Evolutionary conservation across 2,113 vertebrate species (phyloP), one percentile per base, ranked within the genome.

Genomic region (Perca schrenkii): DNA sequence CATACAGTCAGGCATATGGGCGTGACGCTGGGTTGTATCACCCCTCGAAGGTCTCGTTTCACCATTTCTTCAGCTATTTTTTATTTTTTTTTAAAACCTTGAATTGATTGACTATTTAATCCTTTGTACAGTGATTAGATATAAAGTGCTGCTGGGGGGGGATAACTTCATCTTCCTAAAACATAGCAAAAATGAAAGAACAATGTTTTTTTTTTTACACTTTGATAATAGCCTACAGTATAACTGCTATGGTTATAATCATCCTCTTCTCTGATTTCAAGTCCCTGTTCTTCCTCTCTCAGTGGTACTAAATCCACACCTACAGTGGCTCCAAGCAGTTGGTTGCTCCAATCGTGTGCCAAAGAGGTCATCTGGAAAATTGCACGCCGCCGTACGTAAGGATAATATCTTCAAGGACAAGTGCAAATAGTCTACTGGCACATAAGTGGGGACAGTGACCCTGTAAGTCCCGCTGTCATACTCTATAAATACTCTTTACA

Each of bases 391-490:
- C 97, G 94, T 96, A 94, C 90, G 89, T 94, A 95, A 95, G 95
- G 95, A 96, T 95, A 95, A 93, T 95, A 97, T 96, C 96, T 96
- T 93, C 95, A 96, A 96, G 97, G 97, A 97, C 96, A 96, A 98
- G 98, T 99, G 98, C 98, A 99, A 99, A 99, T 96, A 96, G 96
- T 97, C 96, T 96, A 97, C 97, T 98, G 98, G 98, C 98, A 99
- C 98, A 96, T 97, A 94, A 96, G 97, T 98, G 97, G 97, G 97
- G 97, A 98, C 98, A 98, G 97, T 98, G 97, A 99, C 98, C 98
- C 98, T 99, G 98, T 99, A 98, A 97, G 97, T 99, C 98, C 98
- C 96, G 97, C 98, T 97, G 96, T 98, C 97, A 97, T 98, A 98
- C 97, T 98, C 97, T 98, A 98, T 98, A 98, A 98, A 97, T 98